Conservation (phyloP, 2,888 invertebrate genomes). For the Eudasyphora cyanicolor region DNA sequence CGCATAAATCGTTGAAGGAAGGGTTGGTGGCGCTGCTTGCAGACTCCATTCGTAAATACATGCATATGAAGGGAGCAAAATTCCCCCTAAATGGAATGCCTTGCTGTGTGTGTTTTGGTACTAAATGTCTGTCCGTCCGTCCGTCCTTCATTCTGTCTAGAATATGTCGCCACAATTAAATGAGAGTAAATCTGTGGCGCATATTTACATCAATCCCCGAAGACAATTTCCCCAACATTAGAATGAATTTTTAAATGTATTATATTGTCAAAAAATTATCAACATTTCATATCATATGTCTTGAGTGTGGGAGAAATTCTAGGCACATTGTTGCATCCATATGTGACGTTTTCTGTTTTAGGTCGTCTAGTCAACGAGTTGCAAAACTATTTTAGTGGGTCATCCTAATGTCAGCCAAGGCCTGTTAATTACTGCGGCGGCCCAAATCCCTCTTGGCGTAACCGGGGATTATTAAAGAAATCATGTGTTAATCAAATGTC, state of each 20-base stretch:
- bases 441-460: neutral
- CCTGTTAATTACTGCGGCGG: neutral
- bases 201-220: slow-evolving; percentile 63
- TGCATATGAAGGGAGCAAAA: slow-evolving; percentile 32
- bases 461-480: neutral
- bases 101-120: neutral
- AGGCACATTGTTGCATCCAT: slow-evolving; percentile 11
- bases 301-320: slow-evolving; percentile 20
- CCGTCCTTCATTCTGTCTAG: neutral
- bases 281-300: slow-evolving; percentile 24
- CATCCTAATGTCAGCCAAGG: slow-evolving; percentile 31
- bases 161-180: slow-evolving; percentile 60
- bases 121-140: neutral
- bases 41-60: slow-evolving; percentile 20
- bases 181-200: slow-evolving; percentile 68
- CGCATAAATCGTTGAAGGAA: slow-evolving; percentile 46
- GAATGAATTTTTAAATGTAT: slow-evolving; percentile 57
- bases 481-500: slow-evolving; percentile 2
- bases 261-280: slow-evolving; percentile 64
- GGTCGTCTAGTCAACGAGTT: slow-evolving; percentile 46
- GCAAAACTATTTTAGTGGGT: slow-evolving; percentile 61
- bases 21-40: slow-evolving; percentile 28
- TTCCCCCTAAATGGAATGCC: neutral
- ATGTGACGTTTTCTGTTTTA: slow-evolving; percentile 18
- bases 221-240: slow-evolving; percentile 57